Conservation (phyloP, 64 coral and sea anemone genomes). For the Porites australiensis region DNA sequence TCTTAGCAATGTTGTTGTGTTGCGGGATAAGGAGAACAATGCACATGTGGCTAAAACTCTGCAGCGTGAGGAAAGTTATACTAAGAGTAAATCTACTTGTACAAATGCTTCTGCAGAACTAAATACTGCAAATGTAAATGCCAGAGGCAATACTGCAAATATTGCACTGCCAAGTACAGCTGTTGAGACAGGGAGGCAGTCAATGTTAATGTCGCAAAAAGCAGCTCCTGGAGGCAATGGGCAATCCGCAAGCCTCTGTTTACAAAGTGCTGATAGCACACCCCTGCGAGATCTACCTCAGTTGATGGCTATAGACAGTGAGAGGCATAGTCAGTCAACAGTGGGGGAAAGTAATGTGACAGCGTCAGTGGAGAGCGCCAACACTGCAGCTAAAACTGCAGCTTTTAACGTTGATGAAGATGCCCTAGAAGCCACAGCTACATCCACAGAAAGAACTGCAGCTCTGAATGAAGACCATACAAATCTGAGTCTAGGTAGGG, state of each 20-base stretch:
- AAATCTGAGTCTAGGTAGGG: no score
- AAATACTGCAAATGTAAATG: neutral
- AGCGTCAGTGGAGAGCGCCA: neutral
- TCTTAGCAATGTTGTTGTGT: neutral
- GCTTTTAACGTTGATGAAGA: no score
- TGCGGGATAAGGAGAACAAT: neutral
- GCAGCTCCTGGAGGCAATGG: neutral
- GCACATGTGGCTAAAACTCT: neutral
- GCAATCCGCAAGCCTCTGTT: conserved; percentile 17
- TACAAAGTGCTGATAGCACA: neutral
- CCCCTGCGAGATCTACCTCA: neutral
- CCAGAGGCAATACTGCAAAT: neutral
- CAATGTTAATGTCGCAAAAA: neutral
- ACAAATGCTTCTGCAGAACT: neutral
- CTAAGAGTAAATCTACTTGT: neutral
- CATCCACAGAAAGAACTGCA: no score
- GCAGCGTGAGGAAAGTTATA: neutral
- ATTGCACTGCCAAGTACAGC: neutral
- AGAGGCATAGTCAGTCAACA: neutral
- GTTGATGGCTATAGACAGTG: neutral
- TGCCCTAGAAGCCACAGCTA: no score
- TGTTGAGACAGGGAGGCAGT: conserved; percentile 8
- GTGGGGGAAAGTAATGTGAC: neutral
- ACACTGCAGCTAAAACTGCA: no score
- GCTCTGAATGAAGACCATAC: no score